Base-by-base conservation (phyloP, 2,113 vertebrate species). In the Sylvia atricapilla region DNA sequence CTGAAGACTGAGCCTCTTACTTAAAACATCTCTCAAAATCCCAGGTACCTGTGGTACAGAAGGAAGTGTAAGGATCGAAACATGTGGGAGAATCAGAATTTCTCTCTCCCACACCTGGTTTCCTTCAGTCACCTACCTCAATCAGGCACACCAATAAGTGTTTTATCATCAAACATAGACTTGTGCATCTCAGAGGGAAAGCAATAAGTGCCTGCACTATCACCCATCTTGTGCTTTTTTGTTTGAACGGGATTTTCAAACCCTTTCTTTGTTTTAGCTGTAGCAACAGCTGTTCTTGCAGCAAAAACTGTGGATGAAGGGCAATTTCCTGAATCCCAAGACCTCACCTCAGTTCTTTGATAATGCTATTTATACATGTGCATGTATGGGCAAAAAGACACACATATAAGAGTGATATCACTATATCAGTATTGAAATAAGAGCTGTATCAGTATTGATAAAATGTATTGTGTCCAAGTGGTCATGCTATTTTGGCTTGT, bases 71-170 rank as follows among this genome's bases (percentile, higher is more conserved):
- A 70, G 22, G 33, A 50, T 33, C 13, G 39, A 70, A 84, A 75
- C 9, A 1, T 11, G 62, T 31, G 27, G 18, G 35, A 59, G 79
- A 67, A 60, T 39, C 43, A 91, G 67, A 27, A 14, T 2, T 46
- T 93, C 55, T 94, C 35, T 96, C 80, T 49, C 58, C 43, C 58
- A 79, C 6, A 13, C 22, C 94, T 87, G 41, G 55, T 88, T 97
- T 94, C 35, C 81, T 94, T 92, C 86, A 96, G 90, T 94, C 95
- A 97, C 81, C 94, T 94, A 96, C 87, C 78, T 93, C 87, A 97
- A 83, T 82, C 79, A 97, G 90, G 83, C 73, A 95, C 67, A 94
- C 39, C 63, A 93, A 92, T 73, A 50, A 24, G 5, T 39, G 9
- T 25, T n/a, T 44, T 44, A 2, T 23, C 83, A 44, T 35, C 64